Evolutionary conservation across 2,888 invertebrate genomes (phyloP).

Genomic region (Pseudoips prasinana): DNA sequence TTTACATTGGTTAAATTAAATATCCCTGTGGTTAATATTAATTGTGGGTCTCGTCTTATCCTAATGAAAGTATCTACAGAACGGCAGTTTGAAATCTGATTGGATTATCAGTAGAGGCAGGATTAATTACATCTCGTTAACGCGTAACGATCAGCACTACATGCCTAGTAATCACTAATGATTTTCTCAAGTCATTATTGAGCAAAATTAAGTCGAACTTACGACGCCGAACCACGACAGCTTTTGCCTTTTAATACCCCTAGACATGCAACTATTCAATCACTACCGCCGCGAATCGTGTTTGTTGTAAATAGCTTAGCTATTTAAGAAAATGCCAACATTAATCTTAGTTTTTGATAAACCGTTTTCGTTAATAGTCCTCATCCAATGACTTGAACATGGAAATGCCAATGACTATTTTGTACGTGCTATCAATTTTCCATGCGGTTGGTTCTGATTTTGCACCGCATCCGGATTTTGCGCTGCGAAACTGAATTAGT

Average conservation of each 20-base stretch:
- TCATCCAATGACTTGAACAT: constrained; percentile 9
- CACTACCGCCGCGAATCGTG: constrained; percentile 38
- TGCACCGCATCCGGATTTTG: neutral
- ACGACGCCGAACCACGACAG: constrained; percentile 55
- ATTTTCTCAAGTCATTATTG: constrained; percentile 56
- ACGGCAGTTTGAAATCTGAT: constrained; percentile 17
- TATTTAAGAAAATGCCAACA: constrained; percentile 31
- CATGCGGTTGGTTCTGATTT: constrained; percentile 1
- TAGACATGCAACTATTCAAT: constrained; percentile 71
- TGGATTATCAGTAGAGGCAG: constrained; percentile 15
- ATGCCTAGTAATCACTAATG: constrained; percentile 43
- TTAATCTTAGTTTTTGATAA: constrained; percentile 34
- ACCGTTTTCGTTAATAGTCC: constrained; percentile 15
- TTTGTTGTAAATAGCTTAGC: constrained; percentile 37
- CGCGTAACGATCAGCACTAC: constrained; percentile 46
- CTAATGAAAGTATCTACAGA: constrained; percentile 7
- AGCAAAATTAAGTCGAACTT: constrained; percentile 62
- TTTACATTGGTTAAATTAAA: no score
- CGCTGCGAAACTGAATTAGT: neutral
- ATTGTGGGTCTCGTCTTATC: constrained; percentile 7
- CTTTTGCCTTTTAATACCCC: constrained; percentile 50
- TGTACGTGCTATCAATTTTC: no score
- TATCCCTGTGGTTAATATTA: no score
- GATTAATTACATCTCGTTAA: constrained; percentile 36
- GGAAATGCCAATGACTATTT: constrained; percentile 8